Evolutionary conservation across 1,140 invertebrate species (phyloP), one percentile per base, ranked within the genome.

Genomic region (Ceratina japonica): DNA sequence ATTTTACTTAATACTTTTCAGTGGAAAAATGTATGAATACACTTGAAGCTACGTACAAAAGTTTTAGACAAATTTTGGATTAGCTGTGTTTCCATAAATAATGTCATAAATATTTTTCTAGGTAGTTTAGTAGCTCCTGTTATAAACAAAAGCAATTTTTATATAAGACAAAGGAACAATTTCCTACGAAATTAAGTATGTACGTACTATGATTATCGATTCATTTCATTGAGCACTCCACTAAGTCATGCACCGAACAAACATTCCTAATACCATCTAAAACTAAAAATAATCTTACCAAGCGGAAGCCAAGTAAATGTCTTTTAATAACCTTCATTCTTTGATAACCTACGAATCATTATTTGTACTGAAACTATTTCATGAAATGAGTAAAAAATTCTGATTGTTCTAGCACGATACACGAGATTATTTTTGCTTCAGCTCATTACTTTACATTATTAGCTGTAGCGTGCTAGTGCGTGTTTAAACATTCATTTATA

Each of bases 281-380:
- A 61, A 49, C 64, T 68, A 69, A 80, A 76, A 80, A 69, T 76
- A 76, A 76, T 63, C 18, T 49, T 65, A 69, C 65, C 37, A 44
- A 49, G 66, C 62, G 18, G 62, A 80, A 71, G 85, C 85, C 85
- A 86, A 83, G 51, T 72, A 72, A 78, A 80, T 74, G 73, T 75
- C 84, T 86, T 86, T 69, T 75, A 83, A 86, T 86, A 86, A 75
- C 63, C 44, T 80, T 72, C 62, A 75, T 86, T 80, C 73, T 73
- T 63, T 56, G 54, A 31, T 69, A 72, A 81, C 77, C 76, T 82
- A 82, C 66, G 52, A 62, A 44, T 79, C 18, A 65, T 73, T 81
- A 44, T 58, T 58, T 51, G 8, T 18, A 22, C n/a, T 2, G 16
- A 56, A 69, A 61, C 15, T 18, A 44, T 27, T 68, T 18, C 5